Conservation (phyloP, 1,140 invertebrate genomes). For the Camponotus vicinus region DNA sequence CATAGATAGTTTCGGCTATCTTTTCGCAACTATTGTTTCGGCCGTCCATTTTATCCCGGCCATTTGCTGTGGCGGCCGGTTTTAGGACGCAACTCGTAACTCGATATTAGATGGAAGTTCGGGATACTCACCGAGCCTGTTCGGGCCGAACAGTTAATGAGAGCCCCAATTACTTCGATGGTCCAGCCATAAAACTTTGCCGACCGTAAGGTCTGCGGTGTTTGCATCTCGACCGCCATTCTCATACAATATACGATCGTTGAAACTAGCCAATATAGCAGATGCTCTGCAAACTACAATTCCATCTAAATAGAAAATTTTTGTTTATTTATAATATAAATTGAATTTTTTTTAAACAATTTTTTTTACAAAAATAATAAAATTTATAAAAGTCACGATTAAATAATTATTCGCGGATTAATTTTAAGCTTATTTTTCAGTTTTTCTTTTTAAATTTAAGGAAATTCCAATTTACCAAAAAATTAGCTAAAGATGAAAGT, state of each 20-base stretch:
- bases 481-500: neutral
- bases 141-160: conserved; percentile 52
- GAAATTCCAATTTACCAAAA: neutral
- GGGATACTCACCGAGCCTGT: conserved; percentile 17
- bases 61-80: conserved; percentile 16
- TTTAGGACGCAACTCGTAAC: conserved; percentile 56
- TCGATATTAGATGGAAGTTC: conserved; percentile 57
- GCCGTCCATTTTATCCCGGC: conserved; percentile 28
- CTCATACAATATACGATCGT: neutral
- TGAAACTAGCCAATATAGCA: neutral
- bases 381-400: neutral
- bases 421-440: neutral
- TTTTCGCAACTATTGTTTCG: conserved; percentile 37
- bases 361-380: too few relatives aligned
- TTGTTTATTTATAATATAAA: too few relatives aligned
- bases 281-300: neutral
- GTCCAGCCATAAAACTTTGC: conserved; percentile 60
- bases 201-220: conserved; percentile 2
- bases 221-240: conserved; percentile 30
- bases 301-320: neutral
- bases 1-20: neutral
- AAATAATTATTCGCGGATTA: neutral
- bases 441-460: too few relatives aligned
- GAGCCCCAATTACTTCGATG: conserved; percentile 54
- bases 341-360: too few relatives aligned